Percentiles rank a stretch among this genome's conserved stretches.
These are phyloP conservation scores for Mamestra configurata DNA, from an alignment of 1,140 invertebrate genomes.

Conservation along the genomic window DNA sequence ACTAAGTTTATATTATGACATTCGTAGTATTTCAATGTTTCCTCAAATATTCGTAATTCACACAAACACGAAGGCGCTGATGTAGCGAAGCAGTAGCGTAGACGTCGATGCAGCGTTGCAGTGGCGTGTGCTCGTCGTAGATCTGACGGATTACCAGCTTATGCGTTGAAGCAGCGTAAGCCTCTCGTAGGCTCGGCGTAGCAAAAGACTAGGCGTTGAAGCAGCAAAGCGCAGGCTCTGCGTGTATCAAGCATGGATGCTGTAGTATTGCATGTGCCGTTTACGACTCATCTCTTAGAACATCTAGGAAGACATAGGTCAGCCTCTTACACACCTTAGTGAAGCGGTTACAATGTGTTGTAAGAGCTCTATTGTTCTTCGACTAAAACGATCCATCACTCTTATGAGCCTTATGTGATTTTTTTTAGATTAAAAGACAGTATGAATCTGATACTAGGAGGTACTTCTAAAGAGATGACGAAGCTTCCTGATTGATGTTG, in stretches of 20 bases:
- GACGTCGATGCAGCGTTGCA: too few relatives aligned
- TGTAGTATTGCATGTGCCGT: neutral
- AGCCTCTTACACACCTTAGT: neutral
- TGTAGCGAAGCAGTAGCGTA: too few relatives aligned
- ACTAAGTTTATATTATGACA: too few relatives aligned
- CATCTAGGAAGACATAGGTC: neutral
- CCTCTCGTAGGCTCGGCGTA: neutral
- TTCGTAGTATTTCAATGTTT: too few relatives aligned
- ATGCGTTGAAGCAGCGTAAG: too few relatives aligned
- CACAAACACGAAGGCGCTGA: too few relatives aligned
- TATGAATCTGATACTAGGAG: neutral
- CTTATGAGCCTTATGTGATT: neutral
- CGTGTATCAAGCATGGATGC: neutral
- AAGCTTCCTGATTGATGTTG: neutral
- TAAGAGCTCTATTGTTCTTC: constrained; percentile 13
- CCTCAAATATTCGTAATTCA: too few relatives aligned
- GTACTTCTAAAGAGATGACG: neutral
- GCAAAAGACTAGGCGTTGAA: neutral
- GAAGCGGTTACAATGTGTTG: neutral
- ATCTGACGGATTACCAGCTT: too few relatives aligned
- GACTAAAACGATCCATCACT: constrained; percentile 9
- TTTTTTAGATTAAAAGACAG: neutral
- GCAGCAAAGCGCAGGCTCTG: neutral
- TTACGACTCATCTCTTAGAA: neutral
- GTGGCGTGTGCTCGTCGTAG: too few relatives aligned